These are phyloP conservation scores for Theonella swinhoei DNA, from an alignment of 37 sponge, comb jelly and placozoan genomes.

Conservation along the genomic window DNA sequence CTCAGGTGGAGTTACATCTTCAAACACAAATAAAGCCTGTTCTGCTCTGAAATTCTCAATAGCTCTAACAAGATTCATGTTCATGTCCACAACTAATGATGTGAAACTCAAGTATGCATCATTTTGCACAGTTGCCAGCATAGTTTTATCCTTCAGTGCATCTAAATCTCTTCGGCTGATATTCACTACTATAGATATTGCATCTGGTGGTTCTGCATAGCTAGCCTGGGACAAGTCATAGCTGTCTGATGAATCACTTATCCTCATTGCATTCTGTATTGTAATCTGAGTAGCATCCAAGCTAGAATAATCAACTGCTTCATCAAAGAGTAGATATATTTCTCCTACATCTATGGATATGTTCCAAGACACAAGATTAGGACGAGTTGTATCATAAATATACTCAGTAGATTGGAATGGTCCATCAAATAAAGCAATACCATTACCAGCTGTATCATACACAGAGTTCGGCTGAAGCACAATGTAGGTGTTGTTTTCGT, in stretches of 20 bases:
- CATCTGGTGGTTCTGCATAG: constrained; percentile 39
- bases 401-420: constrained; percentile 33
- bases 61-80: constrained; percentile 44
- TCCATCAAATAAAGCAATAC: constrained; percentile 9
- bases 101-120: constrained; percentile 64
- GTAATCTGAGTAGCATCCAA: constrained; percentile 33
- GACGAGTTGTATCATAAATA: constrained; percentile 71
- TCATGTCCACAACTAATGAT: constrained; percentile 67
- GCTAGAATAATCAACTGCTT: constrained; percentile 66
- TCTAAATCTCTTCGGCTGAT: constrained; percentile 71
- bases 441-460: constrained; percentile 75
- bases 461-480: constrained; percentile 51
- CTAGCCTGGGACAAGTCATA: constrained; percentile 41
- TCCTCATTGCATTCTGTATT: constrained; percentile 35
- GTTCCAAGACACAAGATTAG: constrained; percentile 65
- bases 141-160: constrained; percentile 68
- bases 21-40: constrained; percentile 52
- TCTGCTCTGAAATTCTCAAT: constrained; percentile 28
- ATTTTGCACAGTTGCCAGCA: constrained; percentile 56
- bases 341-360: constrained; percentile 75
- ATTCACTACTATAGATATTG: constrained; percentile 42
- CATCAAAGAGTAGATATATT: constrained; percentile 73
- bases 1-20: constrained; percentile 67
- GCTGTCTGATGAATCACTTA: background rate
- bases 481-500: constrained; percentile 64